phyloP scores from a whole-genome alignment of 2,113 vertebrate genomes.

The Oryzias woworae region DNA sequence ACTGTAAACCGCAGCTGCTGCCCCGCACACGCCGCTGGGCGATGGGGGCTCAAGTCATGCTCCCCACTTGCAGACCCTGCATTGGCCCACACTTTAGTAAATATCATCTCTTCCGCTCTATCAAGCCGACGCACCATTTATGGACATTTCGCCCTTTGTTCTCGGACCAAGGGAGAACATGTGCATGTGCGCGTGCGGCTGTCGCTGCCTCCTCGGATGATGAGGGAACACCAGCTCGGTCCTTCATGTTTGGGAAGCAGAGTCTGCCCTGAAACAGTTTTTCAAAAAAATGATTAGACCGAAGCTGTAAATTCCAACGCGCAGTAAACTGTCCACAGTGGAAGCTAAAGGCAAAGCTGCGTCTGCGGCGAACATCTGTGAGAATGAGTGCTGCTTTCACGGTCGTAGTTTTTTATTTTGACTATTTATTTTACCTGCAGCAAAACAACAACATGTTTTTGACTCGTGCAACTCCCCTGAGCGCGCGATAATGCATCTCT shows the following conservation, averaged over 20 bases:
- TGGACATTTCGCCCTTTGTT: constrained; percentile 28
- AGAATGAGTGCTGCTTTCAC: no score
- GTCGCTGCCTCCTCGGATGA: constrained; percentile 48
- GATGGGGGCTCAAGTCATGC: neutral
- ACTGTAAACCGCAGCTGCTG: constrained; percentile 19
- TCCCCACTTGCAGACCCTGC: neutral
- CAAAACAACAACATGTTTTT: constrained; percentile 2
- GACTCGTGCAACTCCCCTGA: constrained; percentile 17
- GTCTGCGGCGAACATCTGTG: no score
- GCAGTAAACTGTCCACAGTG: no score
- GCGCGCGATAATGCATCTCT: constrained; percentile 8
- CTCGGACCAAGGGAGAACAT: neutral
- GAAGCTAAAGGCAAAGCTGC: no score
- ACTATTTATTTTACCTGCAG: neutral
- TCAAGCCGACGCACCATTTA: neutral
- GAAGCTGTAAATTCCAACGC: neutral
- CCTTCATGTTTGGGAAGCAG: constrained; percentile 28
- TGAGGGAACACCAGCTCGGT: constrained; percentile 63
- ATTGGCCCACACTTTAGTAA: neutral
- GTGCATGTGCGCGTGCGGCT: constrained; percentile 14
- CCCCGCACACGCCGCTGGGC: constrained; percentile 28
- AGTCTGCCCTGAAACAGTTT: neutral
- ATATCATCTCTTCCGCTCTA: neutral
- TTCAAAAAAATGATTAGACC: neutral
- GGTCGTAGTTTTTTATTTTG: neutral